Evolutionary conservation across 2,888 invertebrate genomes (phyloP), one percentile per base, ranked within the genome.

Genomic region (Clunio marinus): DNA sequence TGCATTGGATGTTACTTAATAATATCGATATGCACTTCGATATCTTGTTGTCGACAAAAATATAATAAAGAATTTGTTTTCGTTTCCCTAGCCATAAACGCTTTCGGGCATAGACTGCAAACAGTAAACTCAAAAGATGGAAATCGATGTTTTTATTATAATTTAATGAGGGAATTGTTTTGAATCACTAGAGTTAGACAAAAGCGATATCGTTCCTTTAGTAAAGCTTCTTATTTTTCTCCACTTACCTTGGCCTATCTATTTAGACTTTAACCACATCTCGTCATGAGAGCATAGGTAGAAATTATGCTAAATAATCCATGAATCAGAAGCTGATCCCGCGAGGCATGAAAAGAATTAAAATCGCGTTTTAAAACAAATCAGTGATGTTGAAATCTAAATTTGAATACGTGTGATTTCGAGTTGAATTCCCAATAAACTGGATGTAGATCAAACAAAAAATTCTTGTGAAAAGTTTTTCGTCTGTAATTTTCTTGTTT

Each of bases 161-260:
- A 63, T 63, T 63, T 63, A 63, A 63, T 63, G 63, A 63, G 63
- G 37, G 37, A n/a, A 63, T 63, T 63, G 63, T 63, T 63, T 25
- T 17, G 17, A 46, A 25, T 45, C 63, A 63, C 10, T 62, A 13
- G 45, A n/a, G n/a, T n/a, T n/a, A n/a, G n/a, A n/a, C n/a, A n/a
- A n/a, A n/a, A 63, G 63, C 63, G 20, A 37, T 63, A 63, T 63
- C 24, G 63, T 46, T 25, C 22, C n/a, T n/a, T n/a, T n/a, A n/a
- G n/a, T n/a, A n/a, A n/a, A n/a, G n/a, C n/a, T n/a, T n/a, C n/a
- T n/a, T n/a, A n/a, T n/a, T n/a, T n/a, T n/a, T n/a, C n/a, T n/a
- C n/a, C n/a, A n/a, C n/a, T n/a, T n/a, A n/a, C n/a, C n/a, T n/a
- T n/a, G n/a, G n/a, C n/a, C n/a, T n/a, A n/a, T n/a, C n/a, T n/a